Evolutionary conservation across 2,888 invertebrate genomes (phyloP).

Genomic region (Iselma pallidipennis): DNA sequence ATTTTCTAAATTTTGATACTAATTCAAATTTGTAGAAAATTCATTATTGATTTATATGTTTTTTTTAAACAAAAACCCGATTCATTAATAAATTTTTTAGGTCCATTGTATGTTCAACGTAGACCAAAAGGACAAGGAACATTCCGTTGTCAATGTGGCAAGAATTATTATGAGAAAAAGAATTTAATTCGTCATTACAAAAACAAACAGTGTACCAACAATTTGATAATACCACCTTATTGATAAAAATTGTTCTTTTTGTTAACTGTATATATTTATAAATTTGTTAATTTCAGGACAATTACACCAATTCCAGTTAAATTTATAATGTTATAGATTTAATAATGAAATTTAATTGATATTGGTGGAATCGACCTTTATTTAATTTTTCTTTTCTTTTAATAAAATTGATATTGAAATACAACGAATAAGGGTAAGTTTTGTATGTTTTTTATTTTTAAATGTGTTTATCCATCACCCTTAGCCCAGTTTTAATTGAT

Average conservation of each 20-base stretch:
- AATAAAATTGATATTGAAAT: background rate
- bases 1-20: no score
- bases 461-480: background rate
- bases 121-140: slow-evolving; percentile 42
- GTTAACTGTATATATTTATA: no score
- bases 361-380: no score
- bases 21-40: background rate
- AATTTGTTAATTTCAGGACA: background rate
- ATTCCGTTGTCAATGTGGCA: slow-evolving; percentile 40
- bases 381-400: background rate
- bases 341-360: no score
- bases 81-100: slow-evolving; percentile 14
- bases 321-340: no score
- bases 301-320: no score
- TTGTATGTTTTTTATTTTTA: background rate
- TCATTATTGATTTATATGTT: background rate
- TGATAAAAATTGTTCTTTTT: no score
- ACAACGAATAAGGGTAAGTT: background rate
- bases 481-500: background rate
- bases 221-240: slow-evolving; percentile 14
- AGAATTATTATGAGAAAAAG: slow-evolving; percentile 44
- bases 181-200: slow-evolving; percentile 43
- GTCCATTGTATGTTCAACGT: slow-evolving; percentile 16
- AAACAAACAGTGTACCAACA: slow-evolving; percentile 34
- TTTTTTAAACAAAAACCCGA: background rate